phyloP scores from a whole-genome alignment of 2,113 vertebrate genomes.

The Tachuris rubrigastra region DNA sequence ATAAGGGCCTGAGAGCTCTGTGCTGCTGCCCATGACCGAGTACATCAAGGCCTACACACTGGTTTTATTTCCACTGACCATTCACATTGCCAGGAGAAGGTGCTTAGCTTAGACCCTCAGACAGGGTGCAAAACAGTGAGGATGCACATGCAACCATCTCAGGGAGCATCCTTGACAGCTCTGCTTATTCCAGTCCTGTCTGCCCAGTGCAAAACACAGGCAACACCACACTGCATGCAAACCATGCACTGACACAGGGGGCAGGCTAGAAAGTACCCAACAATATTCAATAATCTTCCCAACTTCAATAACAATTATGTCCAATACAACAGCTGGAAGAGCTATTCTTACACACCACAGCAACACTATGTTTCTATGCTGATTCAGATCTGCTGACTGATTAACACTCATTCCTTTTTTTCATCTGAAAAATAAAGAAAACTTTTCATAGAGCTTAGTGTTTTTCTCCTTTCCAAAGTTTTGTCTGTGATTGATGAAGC shows the following conservation, averaged over 20 bases:
- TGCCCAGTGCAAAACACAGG: background rate
- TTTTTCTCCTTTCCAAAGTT: background rate
- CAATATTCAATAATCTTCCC: accelerated
- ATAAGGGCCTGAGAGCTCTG: background rate
- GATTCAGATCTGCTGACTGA: background rate
- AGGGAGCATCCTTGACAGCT: background rate
- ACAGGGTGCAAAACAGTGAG: background rate
- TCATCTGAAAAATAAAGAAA: background rate
- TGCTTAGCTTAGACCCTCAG: background rate
- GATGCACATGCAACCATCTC: accelerated
- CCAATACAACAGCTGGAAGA: background rate
- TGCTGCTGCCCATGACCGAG: background rate
- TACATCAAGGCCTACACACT: background rate
- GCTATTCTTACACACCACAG: background rate
- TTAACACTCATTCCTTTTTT: background rate
- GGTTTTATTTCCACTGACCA: background rate
- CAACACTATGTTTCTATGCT: background rate
- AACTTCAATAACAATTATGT: accelerated
- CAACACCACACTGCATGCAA: background rate
- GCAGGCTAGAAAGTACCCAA: background rate
- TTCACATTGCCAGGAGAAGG: background rate
- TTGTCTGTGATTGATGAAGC: background rate
- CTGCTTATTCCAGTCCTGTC: background rate
- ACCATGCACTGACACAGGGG: background rate
- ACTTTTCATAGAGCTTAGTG: background rate